Conservation (phyloP, 2,888 invertebrate species). For the Synergus umbraculus region DNA sequence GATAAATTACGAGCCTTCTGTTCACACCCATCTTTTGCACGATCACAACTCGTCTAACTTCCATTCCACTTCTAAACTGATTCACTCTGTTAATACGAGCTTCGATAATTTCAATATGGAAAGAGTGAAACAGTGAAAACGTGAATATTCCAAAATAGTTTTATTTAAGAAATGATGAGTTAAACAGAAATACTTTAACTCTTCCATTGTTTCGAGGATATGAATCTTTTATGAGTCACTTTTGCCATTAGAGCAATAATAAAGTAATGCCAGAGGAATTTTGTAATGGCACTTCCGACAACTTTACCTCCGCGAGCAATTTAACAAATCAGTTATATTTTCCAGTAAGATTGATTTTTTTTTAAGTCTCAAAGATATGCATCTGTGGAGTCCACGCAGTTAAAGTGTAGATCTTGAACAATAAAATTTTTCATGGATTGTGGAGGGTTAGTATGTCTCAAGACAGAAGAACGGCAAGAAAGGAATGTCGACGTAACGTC, state of each 20-base stretch:
- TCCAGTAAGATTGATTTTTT: neutral
- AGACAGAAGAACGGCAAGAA: slow-evolving; percentile 34
- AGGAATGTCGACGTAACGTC: slow-evolving; percentile 52
- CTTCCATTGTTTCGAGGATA: neutral
- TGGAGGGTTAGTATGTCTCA: slow-evolving; percentile 43
- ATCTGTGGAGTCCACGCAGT: slow-evolving; percentile 41
- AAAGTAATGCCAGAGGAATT: neutral
- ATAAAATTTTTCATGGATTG: slow-evolving; percentile 53
- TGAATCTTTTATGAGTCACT: neutral
- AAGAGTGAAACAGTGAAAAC: too few species aligned
- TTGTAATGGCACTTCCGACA: neutral
- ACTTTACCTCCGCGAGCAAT: neutral
- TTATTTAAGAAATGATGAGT: neutral
- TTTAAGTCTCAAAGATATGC: slow-evolving; percentile 44
- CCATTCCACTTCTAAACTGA: slow-evolving; percentile 44
- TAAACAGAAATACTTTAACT: neutral
- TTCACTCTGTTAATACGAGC: slow-evolving; percentile 37
- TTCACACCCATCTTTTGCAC: slow-evolving; percentile 59
- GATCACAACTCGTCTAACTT: slow-evolving; percentile 54
- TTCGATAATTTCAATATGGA: neutral
- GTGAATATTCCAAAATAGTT: neutral
- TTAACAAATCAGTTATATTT: slow-evolving; percentile 3
- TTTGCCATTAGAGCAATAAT: neutral
- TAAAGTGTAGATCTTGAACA: slow-evolving; percentile 43
- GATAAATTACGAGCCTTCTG: slow-evolving; percentile 59